phyloP scores from a whole-genome alignment of 2,797 vertebrate species.

The Delichon dasypus region DNA sequence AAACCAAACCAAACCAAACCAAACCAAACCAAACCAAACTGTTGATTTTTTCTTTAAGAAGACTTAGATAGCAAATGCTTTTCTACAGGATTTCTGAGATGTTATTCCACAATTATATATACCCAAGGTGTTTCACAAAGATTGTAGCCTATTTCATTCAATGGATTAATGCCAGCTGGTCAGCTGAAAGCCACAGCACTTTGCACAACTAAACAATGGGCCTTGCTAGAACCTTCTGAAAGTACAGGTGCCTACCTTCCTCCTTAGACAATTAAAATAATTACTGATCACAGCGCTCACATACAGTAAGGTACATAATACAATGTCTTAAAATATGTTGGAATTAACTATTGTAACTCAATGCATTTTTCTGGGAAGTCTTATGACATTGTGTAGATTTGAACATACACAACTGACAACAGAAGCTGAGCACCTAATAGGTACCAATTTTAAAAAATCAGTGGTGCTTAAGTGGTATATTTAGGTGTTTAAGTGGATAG shows the following conservation, averaged over 20 bases:
- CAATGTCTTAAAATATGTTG: background rate
- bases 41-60: background rate
- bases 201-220: background rate
- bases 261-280: background rate
- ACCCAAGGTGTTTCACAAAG: background rate
- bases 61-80: background rate
- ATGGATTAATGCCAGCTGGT: background rate
- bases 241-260: background rate
- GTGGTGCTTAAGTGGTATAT: background rate
- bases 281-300: background rate
- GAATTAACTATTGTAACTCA: background rate
- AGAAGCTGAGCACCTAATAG: background rate
- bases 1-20: background rate
- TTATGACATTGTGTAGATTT: background rate
- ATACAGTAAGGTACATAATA: background rate
- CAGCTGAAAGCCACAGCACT: background rate
- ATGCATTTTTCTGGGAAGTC: background rate
- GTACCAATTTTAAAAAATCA: background rate
- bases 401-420: rapidly evolving
- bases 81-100: background rate
- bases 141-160: background rate
- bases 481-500: background rate
- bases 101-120: background rate
- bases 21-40: background rate
- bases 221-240: background rate